Evolutionary conservation across 2,797 vertebrate genomes (phyloP).

Genomic region (Cottoperca gobio): DNA sequence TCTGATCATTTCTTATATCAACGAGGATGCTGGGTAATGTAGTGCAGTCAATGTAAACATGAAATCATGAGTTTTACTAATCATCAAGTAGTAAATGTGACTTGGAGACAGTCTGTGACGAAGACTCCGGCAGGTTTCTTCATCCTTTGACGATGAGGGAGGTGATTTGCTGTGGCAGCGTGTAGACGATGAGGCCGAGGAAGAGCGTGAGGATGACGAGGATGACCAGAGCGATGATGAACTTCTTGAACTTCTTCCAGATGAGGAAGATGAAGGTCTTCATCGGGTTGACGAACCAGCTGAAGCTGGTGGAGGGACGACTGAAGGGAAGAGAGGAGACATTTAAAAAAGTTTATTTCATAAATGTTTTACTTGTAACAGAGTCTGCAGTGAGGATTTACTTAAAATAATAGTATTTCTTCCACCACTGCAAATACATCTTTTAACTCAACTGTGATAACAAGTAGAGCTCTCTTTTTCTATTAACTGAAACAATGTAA

Average conservation of each 20-base stretch:
- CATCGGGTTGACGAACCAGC: conserved; percentile 94
- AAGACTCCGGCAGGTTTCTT: conserved; percentile 20
- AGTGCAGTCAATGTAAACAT: conserved; percentile 28
- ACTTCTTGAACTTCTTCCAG: conserved; percentile 93
- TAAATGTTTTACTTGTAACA: too few relatives aligned
- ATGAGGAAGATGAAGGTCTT: conserved; percentile 95
- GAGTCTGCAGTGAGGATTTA: too few relatives aligned
- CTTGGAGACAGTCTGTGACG: not conserved
- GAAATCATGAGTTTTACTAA: conserved; percentile 15
- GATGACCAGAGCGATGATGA: conserved; percentile 88
- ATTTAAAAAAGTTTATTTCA: too few relatives aligned
- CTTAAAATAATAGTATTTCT: too few relatives aligned
- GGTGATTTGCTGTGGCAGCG: conserved; percentile 91
- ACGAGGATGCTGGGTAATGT: conserved; percentile 28
- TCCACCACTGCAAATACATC: too few relatives aligned
- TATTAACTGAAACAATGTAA: too few relatives aligned
- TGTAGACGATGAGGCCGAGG: conserved; percentile 91
- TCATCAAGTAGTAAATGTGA: not conserved
- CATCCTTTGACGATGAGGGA: conserved; percentile 88
- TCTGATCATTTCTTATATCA: not conserved
- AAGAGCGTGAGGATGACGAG: conserved; percentile 87
- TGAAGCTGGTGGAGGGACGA: conserved; percentile 92
- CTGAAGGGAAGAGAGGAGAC: conserved; percentile 70
- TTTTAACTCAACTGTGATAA: too few relatives aligned
- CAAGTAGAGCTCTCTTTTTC: too few relatives aligned